A percentile compares a stretch with the other conserved stretches of the same genome.
These are phyloP conservation scores for Dunckerocampus dactyliophorus DNA, from an alignment of 2,113 vertebrate genomes.

Conservation along the genomic window DNA sequence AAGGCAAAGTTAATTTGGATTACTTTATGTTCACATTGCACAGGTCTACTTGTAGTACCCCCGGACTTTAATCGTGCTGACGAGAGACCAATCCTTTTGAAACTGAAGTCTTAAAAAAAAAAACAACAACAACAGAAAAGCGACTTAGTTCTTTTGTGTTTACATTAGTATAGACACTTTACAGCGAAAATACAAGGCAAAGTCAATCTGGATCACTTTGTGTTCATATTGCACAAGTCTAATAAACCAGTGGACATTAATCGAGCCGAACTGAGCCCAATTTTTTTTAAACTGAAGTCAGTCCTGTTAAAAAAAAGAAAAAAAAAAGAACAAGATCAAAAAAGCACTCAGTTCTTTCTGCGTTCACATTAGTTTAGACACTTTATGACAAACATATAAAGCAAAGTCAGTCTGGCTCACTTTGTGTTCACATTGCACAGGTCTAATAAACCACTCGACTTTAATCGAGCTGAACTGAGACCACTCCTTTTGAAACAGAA, in stretches of 20 bases:
- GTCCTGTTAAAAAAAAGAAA: background rate
- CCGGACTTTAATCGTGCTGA: no score
- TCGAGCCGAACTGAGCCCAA: background rate
- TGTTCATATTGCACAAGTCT: no score
- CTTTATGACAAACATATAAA: background rate
- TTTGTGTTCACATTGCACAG: background rate
- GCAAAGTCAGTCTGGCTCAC: background rate
- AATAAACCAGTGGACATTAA: no score
- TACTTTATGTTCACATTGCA: background rate
- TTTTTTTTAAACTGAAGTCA: background rate
- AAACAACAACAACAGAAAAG: no score
- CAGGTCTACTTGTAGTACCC: no score
- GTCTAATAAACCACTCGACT: no score
- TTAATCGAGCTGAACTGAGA: no score
- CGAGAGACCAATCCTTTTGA: no score
- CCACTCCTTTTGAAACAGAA: no score
- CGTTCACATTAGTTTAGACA: background rate
- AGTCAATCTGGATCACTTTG: no score
- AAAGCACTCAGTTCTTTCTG: background rate
- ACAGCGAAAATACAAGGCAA: background rate
- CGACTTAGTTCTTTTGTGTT: background rate
- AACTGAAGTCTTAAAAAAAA: no score
- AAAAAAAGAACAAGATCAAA: background rate
- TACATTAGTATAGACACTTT: no score
- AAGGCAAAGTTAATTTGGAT: background rate